These are phyloP conservation scores for Tolypeutes matacus DNA, from an alignment of 2,797 vertebrate genomes.

Conservation along the genomic window DNA sequence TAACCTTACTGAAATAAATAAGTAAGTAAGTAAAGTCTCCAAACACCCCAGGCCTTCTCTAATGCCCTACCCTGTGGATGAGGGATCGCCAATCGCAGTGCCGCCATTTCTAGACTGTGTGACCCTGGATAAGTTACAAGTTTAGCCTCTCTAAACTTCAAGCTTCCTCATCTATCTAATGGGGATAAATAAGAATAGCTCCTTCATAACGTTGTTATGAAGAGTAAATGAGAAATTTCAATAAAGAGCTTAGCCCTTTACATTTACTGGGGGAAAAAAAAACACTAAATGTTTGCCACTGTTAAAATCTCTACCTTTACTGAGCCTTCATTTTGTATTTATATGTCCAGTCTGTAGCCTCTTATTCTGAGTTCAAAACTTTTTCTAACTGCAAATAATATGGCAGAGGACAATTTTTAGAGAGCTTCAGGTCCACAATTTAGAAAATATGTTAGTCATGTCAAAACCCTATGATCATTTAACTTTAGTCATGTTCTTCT, in stretches of 20 bases:
- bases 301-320: neutral
- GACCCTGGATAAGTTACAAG: neutral
- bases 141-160: neutral
- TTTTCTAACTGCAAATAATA: neutral
- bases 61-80: neutral
- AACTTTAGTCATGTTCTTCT: neutral
- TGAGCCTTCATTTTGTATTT: neutral
- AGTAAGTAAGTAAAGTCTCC: neutral
- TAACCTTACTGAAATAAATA: neutral
- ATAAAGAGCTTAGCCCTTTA: neutral
- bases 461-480: neutral
- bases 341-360: neutral
- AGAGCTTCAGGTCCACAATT: neutral
- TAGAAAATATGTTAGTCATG: neutral
- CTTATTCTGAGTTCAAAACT: neutral
- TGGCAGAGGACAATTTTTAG: neutral
- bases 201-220: neutral
- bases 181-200: neutral
- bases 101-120: neutral
- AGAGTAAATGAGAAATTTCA: neutral
- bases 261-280: neutral
- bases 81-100: neutral
- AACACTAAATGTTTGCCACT: neutral
- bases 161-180: neutral
- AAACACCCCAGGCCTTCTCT: neutral